Evolutionary conservation across 1,140 invertebrate species (phyloP).

Genomic region (Camponotus pennsylvanicus): DNA sequence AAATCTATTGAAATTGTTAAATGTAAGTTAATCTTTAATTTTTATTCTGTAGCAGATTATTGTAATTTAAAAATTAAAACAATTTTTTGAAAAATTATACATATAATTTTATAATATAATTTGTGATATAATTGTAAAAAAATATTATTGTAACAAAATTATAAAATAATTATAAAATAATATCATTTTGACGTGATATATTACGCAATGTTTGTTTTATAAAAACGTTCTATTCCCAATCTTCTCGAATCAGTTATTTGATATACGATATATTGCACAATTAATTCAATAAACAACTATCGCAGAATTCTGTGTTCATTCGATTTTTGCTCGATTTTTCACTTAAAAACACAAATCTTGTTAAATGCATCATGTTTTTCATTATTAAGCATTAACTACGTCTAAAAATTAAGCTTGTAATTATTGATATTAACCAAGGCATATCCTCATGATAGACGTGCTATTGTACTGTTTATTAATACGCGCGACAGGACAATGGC

Average conservation of each 20-base stretch:
- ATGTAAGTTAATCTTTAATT: neutral
- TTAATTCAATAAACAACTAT: neutral
- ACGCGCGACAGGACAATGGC: slow-evolving; percentile 50
- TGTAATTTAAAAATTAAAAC: neutral
- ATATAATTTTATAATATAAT: no score
- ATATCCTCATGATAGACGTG: slow-evolving; percentile 35
- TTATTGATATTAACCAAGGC: slow-evolving; percentile 50
- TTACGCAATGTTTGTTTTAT: neutral
- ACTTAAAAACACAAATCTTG: neutral
- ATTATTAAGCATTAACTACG: neutral
- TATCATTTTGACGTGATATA: neutral
- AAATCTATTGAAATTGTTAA: no score
- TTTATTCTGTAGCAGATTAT: neutral
- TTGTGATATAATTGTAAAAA: no score
- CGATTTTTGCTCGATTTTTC: neutral
- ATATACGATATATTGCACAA: neutral
- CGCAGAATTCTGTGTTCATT: neutral
- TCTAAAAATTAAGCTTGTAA: slow-evolving; percentile 24
- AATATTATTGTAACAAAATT: neutral
- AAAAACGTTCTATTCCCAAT: neutral
- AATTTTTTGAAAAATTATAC: neutral
- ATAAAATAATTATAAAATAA: neutral
- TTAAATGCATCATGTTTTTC: slow-evolving; percentile 9
- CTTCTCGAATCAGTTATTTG: neutral
- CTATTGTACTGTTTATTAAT: slow-evolving; percentile 56